phyloP scores from a whole-genome alignment of 2,888 invertebrate genomes.

The Pseudococcus viburni region DNA sequence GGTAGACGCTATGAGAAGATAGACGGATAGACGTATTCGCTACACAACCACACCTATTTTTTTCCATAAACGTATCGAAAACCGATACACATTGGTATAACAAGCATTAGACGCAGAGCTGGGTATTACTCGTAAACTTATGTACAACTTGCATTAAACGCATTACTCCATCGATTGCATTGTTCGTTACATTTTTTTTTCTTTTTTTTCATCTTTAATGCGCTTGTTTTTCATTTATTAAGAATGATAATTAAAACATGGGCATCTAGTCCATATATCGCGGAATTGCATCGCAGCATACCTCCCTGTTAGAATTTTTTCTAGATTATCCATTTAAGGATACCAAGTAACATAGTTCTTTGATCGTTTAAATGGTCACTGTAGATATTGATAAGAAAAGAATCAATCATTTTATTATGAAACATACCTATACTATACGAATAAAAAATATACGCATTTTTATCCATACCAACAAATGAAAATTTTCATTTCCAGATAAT shows the following conservation, averaged over 20 bases:
- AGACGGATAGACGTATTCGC: conserved; percentile 29
- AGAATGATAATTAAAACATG: conserved; percentile 66
- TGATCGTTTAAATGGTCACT: conserved; percentile 62
- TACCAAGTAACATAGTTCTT: conserved; percentile 60
- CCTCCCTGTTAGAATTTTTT: conserved; percentile 65
- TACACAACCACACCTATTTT: conserved; percentile 63
- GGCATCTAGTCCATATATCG: conserved; percentile 67
- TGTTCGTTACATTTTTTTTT: conserved; percentile 63
- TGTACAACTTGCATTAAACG: conserved; percentile 60
- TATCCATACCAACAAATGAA: conserved; percentile 30
- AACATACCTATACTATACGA: background rate
- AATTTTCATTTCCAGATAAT: conserved; percentile 26
- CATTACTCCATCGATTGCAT: conserved; percentile 66
- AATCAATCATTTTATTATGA: conserved; percentile 63
- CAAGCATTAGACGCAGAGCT: conserved; percentile 44
- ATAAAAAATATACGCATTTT: conserved; percentile 52
- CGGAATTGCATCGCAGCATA: conserved; percentile 66
- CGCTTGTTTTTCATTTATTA: conserved; percentile 64
- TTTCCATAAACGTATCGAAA: conserved; percentile 66
- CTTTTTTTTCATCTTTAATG: conserved; percentile 5
- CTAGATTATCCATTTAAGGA: conserved; percentile 65
- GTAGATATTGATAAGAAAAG: conserved; percentile 62
- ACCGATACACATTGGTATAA: conserved; percentile 62
- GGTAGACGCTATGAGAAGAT: conserved; percentile 51
- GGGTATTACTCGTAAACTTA: conserved; percentile 63